Evolutionary conservation across 53 echinoderm and acorn worm genomes (phyloP), one percentile per base, ranked within the genome.

Genomic region (Apostichopus leukothele): DNA sequence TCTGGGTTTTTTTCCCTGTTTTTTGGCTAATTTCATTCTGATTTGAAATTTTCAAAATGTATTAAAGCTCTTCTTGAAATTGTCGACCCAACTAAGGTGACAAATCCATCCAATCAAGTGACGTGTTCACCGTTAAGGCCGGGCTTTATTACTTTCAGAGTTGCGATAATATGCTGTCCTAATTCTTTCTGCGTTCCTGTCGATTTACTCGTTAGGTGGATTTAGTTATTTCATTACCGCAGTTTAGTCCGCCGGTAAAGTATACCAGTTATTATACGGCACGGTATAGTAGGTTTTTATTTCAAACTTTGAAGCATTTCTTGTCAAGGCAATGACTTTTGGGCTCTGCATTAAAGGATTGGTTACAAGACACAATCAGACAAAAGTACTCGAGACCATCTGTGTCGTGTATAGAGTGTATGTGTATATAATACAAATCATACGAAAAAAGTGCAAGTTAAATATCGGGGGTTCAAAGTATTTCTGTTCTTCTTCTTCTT

Each of bases 101-200:
- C 18, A 16, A 16, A 71, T 71, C 71, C 71, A 71, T 71, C 18
- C 71, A 71, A 71, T 71, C 71, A 71, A 68, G 18, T 18, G 6
- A 71, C 6, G 18, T 71, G 71, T 71, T 6, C 71, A 19, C n/a
- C 39, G 18, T 19, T 16, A 71, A 71, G 71, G 71, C 71, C 18
- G 18, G 18, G 71, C 71, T 71, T 71, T 71, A 71, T 71, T 71
- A 71, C 71, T 71, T 19, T 71, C 71, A 3, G n/a, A 18, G 71
- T 71, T 71, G 71, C 8, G 16, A n/a, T 71, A 71, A 71, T 71
- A 71, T 71, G 71, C 71, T 71, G 71, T 71, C 71, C 71, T 18
- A 71, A 16, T 71, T 71, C 18, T 71, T 71, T 18, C 14, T 1
- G 71, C 71, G 6, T 6, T 71, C 71, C 18, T 19, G 20, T 71